Percentiles rank a stretch among this genome's conserved stretches.
phyloP scores from a whole-genome alignment of 2,113 vertebrate species.

The Callipepla squamata region DNA sequence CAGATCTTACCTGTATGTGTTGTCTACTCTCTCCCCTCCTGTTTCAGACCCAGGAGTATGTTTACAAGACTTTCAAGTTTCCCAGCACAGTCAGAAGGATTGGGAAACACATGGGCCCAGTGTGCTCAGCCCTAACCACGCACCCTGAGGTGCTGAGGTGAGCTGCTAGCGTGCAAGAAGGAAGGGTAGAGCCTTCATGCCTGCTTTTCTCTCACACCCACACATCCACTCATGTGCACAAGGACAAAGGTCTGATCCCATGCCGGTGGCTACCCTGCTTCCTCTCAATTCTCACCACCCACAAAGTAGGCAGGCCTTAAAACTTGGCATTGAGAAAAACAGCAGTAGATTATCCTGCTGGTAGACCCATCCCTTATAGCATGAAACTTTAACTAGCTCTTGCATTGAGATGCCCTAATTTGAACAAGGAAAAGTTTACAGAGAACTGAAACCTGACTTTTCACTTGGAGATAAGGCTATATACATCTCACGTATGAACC shows the following conservation, averaged over 20 bases:
- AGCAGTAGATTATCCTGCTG: slow-evolving; percentile 57
- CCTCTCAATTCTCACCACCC: slow-evolving; percentile 59
- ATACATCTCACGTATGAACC: slow-evolving; percentile 42
- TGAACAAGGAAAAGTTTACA: slow-evolving; percentile 46
- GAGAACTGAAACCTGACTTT: slow-evolving; percentile 41
- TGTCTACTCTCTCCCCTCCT: background rate
- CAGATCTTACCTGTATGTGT: background rate
- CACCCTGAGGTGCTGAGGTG: rapidly evolving
- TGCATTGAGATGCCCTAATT: slow-evolving; percentile 57
- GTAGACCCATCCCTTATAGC: slow-evolving; percentile 33
- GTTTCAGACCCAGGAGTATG: background rate
- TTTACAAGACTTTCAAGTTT: background rate
- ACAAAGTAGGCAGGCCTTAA: slow-evolving; percentile 55
- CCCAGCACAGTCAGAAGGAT: background rate
- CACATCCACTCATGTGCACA: slow-evolving; percentile 11
- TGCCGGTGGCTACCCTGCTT: slow-evolving; percentile 57
- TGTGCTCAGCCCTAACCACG: rapidly evolving
- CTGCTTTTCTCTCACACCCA: slow-evolving; percentile 58
- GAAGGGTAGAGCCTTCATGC: background rate
- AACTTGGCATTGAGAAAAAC: slow-evolving; percentile 63
- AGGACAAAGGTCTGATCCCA: slow-evolving; percentile 45
- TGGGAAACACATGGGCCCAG: background rate
- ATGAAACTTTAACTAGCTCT: slow-evolving; percentile 63
- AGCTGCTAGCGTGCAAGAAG: background rate
- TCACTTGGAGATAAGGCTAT: slow-evolving; percentile 44